Percentiles rank a stretch among this genome's conserved stretches.
These are phyloP conservation scores for Brachymystax lenok DNA, from an alignment of 2,797 vertebrate species.

Conservation along the genomic window DNA sequence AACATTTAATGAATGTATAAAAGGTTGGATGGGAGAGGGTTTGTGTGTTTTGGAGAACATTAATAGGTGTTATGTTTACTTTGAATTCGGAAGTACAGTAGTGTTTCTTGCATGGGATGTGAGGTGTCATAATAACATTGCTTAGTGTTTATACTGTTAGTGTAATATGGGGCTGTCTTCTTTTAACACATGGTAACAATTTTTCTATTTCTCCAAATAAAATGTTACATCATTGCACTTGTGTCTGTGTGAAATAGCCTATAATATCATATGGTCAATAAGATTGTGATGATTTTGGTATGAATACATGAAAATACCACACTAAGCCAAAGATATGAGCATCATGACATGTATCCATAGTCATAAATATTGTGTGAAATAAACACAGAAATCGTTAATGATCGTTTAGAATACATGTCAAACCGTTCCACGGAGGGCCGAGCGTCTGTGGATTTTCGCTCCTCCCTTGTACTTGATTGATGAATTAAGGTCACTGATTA, in stretches of 20 bases:
- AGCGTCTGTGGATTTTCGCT: no score
- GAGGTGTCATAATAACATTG: slow-evolving; percentile 27
- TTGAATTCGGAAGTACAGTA: slow-evolving; percentile 21
- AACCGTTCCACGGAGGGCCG: no score
- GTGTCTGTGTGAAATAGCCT: not conserved
- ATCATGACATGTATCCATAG: not conserved
- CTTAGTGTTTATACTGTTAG: slow-evolving; percentile 12
- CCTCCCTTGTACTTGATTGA: no score
- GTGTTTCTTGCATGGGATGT: slow-evolving; percentile 18
- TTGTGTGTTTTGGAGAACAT: slow-evolving; percentile 22
- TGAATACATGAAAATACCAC: not conserved
- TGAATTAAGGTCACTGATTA: no score
- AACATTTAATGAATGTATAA: not conserved
- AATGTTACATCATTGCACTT: slow-evolving; percentile 21
- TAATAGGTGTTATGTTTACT: slow-evolving; percentile 19
- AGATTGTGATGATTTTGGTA: not conserved
- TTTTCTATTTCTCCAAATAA: slow-evolving; percentile 57
- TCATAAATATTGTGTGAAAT: not conserved
- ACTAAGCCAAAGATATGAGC: not conserved
- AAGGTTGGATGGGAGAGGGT: not conserved
- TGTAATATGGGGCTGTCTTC: not conserved
- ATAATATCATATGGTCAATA: slow-evolving; percentile 16
- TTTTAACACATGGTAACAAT: slow-evolving; percentile 39
- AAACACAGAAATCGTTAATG: not conserved
- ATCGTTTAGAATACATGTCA: not conserved